Conservation (phyloP, 2,797 vertebrate genomes). For the Lutjanus argentimaculatus region DNA sequence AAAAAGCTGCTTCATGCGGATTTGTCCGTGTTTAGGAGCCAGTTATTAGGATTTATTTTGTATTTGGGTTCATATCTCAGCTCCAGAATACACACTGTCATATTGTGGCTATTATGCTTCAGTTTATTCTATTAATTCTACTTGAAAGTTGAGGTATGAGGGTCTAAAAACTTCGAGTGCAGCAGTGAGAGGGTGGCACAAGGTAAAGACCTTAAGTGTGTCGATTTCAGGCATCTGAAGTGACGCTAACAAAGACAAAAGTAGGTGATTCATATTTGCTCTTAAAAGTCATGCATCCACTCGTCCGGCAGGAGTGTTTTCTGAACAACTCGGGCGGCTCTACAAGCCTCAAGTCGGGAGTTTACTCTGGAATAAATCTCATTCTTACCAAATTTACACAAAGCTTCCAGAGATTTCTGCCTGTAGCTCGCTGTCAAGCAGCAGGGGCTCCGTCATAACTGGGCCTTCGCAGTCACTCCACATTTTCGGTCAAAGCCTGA, state of each 20-base stretch:
- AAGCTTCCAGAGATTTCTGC: constrained; percentile 22
- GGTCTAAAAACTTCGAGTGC: not conserved
- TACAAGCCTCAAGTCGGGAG: not conserved
- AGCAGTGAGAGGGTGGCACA: not conserved
- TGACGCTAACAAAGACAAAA: constrained; percentile 8
- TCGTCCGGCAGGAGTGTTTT: not conserved
- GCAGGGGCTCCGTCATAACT: constrained; percentile 14
- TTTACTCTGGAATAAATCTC: constrained; percentile 11
- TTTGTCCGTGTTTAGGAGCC: not conserved
- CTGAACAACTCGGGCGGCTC: not conserved
- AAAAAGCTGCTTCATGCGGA: not conserved
- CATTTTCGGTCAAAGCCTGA: constrained; percentile 32
- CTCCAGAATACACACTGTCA: not conserved
- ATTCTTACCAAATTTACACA: not conserved
- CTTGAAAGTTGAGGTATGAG: not conserved
- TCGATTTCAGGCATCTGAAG: constrained; percentile 16
- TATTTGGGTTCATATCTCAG: not conserved
- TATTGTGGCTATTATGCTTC: not conserved
- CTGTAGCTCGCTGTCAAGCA: constrained; percentile 9
- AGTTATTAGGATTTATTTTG: not conserved
- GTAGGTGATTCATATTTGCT: constrained; percentile 4
- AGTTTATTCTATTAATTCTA: not conserved
- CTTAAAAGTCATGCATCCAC: constrained; percentile 16
- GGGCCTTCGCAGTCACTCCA: constrained; percentile 32
- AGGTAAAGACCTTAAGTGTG: not conserved